Conservation (phyloP, 2,888 invertebrate genomes). For the Amblyjoppa proteus region DNA sequence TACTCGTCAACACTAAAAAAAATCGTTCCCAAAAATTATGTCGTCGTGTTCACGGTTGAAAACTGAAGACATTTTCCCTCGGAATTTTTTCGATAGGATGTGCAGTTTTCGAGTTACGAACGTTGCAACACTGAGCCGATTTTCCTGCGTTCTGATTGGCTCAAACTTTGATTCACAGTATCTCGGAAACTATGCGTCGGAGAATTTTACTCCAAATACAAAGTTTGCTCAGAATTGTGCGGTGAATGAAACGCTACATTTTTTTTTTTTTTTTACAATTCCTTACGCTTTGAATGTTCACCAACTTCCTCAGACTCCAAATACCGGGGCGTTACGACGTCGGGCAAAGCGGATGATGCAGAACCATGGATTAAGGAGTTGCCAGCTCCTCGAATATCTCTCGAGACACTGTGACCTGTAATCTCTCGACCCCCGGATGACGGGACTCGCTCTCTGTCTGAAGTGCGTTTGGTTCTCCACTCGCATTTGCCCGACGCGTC, state of each 20-base stretch:
- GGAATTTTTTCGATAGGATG: not conserved
- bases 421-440: not conserved
- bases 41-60: not conserved
- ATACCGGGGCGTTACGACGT: not conserved
- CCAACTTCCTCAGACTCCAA: not conserved
- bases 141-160: not conserved
- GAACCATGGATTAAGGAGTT: not conserved
- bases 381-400: constrained; percentile 1
- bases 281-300: not conserved
- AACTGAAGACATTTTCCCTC: not conserved
- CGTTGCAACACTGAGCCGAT: too few species aligned
- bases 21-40: not conserved
- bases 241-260: not conserved
- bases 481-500: constrained; percentile 10
- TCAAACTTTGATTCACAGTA: not conserved
- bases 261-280: not conserved
- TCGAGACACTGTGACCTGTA: constrained; percentile 20
- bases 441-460: not conserved
- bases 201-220: not conserved
- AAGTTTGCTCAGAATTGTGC: not conserved
- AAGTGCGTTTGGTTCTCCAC: not conserved
- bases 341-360: not conserved
- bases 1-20: not conserved
- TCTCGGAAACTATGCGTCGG: not conserved
- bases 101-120: not conserved